These are phyloP conservation scores for Nannoperca obscura DNA, from an alignment of 2,797 vertebrate species.

Conservation along the genomic window DNA sequence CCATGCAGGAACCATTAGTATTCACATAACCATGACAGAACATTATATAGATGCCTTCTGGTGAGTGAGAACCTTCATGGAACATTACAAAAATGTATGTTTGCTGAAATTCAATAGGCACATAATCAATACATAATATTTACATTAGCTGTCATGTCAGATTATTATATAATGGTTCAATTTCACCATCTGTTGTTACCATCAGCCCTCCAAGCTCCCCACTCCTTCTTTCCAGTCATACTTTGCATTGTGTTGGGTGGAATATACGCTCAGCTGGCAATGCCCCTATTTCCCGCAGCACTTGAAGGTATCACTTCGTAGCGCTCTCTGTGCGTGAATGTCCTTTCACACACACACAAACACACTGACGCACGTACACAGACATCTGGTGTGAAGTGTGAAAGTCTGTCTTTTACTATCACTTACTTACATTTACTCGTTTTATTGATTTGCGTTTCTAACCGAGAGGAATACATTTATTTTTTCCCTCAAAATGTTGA, in stretches of 20 bases:
- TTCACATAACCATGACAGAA: slow-evolving; percentile 10
- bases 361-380: slow-evolving; percentile 59
- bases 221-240: background rate
- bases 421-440: slow-evolving; percentile 21
- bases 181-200: background rate
- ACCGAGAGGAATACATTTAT: slow-evolving; percentile 8
- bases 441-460: background rate
- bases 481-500: slow-evolving; percentile 23
- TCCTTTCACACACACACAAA: slow-evolving; percentile 44
- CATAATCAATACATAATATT: background rate
- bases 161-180: background rate
- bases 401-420: slow-evolving; percentile 50
- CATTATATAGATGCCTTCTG: background rate
- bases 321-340: slow-evolving; percentile 43
- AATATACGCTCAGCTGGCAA: background rate
- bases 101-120: background rate
- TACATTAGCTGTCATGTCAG: background rate
- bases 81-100: background rate
- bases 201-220: background rate
- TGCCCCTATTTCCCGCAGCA: slow-evolving; percentile 37
- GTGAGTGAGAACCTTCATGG: background rate
- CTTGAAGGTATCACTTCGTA: slow-evolving; percentile 59
- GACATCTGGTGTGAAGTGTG: slow-evolving; percentile 77
- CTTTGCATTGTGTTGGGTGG: background rate
- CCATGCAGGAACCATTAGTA: background rate